These are phyloP conservation scores for Ruditapes philippinarum DNA, from an alignment of 1,140 invertebrate species.

Conservation along the genomic window DNA sequence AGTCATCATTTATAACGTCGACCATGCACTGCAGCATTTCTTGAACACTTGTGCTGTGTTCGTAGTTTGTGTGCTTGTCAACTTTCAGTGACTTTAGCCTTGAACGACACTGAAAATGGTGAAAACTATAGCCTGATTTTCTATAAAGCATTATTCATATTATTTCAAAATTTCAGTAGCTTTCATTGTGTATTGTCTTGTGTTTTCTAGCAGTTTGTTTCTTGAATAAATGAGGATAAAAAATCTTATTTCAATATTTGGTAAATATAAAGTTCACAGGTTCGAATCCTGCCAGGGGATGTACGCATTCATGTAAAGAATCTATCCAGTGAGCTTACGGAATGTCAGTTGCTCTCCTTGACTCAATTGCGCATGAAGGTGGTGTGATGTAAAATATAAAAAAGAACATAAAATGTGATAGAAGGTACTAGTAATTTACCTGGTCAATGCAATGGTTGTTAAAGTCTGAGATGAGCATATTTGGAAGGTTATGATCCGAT, in stretches of 20 bases:
- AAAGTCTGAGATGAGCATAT: conserved; percentile 19
- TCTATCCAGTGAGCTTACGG: background rate
- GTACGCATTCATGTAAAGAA: too few species aligned
- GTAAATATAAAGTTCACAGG: conserved; percentile 8
- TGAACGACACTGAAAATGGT: background rate
- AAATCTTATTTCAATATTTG: background rate
- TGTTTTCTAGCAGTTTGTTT: background rate
- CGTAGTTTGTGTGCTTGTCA: background rate
- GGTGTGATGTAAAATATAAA: background rate
- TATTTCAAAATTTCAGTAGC: background rate
- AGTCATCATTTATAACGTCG: background rate
- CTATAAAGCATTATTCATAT: background rate
- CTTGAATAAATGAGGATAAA: background rate
- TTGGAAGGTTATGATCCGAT: background rate
- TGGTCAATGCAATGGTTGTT: conserved; percentile 25
- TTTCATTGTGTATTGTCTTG: background rate
- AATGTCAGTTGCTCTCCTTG: conserved; percentile 7
- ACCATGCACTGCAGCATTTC: conserved; percentile 24
- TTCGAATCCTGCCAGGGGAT: conserved; percentile 3
- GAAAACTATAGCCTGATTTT: too few species aligned
- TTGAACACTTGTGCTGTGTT: conserved; percentile 9
- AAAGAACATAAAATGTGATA: background rate
- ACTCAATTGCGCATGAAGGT: background rate
- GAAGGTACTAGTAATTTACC: conserved; percentile 23
- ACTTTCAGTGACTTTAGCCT: background rate